phyloP scores from a whole-genome alignment of 2,888 invertebrate species.

The Drosophila picticornis region DNA sequence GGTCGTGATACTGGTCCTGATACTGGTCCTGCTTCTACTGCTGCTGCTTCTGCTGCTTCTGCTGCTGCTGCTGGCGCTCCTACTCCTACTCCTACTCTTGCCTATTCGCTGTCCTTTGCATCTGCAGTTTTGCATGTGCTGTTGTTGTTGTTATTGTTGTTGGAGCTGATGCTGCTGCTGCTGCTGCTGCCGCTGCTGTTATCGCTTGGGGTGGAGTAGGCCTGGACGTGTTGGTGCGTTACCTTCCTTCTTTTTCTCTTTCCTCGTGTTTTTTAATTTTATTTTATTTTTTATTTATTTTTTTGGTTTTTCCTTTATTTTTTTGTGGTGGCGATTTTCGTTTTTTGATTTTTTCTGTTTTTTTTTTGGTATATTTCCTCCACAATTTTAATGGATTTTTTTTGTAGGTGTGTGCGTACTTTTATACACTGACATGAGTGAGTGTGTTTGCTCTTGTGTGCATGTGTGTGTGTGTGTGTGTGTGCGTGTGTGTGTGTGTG shows the following conservation, averaged over 20 bases:
- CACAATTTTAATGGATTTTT: conserved; percentile 70
- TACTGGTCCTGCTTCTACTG: conserved; percentile 4
- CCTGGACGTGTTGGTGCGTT: conserved; percentile 65
- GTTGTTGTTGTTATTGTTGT: conserved; percentile 13
- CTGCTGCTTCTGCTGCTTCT: neutral
- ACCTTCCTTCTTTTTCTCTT: conserved; percentile 28
- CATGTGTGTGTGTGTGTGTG: conserved; percentile 7
- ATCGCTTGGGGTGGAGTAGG: conserved; percentile 31
- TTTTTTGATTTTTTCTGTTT: conserved; percentile 38
- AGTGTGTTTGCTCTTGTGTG: conserved; percentile 1
- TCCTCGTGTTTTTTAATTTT: neutral
- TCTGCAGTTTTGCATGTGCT: conserved; percentile 49
- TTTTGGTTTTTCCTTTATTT: conserved; percentile 27
- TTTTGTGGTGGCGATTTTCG: conserved; percentile 22
- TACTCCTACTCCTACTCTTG: neutral
- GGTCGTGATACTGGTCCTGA: conserved; percentile 7
- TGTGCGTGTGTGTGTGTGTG: conserved; percentile 7
- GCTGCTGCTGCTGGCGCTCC: conserved; percentile 10
- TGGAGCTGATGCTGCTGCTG: conserved; percentile 10
- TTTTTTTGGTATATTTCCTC: conserved; percentile 64
- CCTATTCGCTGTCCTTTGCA: conserved; percentile 29
- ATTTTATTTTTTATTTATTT: conserved; percentile 18
- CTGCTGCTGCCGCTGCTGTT: conserved; percentile 15
- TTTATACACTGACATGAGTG: conserved; percentile 9
- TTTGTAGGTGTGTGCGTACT: conserved; percentile 43